Evolutionary conservation across 2,113 vertebrate genomes (phyloP).

Genomic region (Herpetotheres cachinnans): DNA sequence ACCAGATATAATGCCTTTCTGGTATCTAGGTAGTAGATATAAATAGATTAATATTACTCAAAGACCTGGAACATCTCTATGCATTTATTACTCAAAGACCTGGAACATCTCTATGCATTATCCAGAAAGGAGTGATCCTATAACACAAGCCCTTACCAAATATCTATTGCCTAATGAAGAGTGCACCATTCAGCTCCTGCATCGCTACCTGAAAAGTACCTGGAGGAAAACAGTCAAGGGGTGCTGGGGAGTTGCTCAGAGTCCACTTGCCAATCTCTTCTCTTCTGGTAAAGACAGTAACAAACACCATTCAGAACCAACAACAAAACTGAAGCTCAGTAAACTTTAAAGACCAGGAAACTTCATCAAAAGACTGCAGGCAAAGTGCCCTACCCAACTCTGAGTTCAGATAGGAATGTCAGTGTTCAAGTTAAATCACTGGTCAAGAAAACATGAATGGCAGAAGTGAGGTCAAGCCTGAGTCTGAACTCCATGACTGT

Average conservation of each 20-base stretch:
- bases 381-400: background rate
- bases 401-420: background rate
- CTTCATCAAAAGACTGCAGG: background rate
- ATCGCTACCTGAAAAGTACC: background rate
- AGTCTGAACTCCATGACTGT: background rate
- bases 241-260: background rate
- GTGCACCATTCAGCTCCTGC: background rate
- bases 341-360: background rate
- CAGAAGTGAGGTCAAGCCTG: background rate
- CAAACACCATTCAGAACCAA: background rate
- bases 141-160: background rate
- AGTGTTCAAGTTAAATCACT: background rate
- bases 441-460: rapidly evolving
- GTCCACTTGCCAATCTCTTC: background rate
- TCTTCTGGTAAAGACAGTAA: background rate
- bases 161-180: background rate
- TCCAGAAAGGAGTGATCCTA: background rate
- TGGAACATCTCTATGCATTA: background rate
- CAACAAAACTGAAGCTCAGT: background rate
- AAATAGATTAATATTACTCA: conserved; percentile 43
- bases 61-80: background rate
- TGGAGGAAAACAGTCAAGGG: background rate
- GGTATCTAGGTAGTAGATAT: conserved; percentile 38
- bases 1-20: conserved; percentile 24
- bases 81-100: background rate